These are phyloP conservation scores for Sarcophaga subvicina DNA, from an alignment of 2,888 invertebrate genomes.

Conservation along the genomic window DNA sequence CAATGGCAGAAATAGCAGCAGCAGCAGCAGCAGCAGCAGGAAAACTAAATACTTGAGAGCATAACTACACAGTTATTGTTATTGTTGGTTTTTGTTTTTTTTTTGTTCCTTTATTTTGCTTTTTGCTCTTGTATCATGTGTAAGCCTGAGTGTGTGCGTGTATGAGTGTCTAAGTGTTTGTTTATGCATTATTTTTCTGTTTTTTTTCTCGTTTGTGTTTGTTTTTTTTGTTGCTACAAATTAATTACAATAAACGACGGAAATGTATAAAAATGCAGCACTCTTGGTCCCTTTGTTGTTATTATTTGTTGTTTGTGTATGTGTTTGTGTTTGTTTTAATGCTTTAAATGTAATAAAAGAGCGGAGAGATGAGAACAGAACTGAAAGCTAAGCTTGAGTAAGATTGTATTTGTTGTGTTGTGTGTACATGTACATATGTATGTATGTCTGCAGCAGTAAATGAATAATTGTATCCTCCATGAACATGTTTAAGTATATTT, in stretches of 20 bases:
- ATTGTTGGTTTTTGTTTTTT: background rate
- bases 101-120: background rate
- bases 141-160: background rate
- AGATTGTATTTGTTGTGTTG: background rate
- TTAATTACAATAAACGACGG: conserved; percentile 62
- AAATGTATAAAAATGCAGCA: conserved; percentile 50
- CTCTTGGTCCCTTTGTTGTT: conserved; percentile 1
- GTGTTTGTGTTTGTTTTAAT: conserved; percentile 12
- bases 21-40: background rate
- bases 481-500: conserved; percentile 31
- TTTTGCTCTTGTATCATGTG: background rate
- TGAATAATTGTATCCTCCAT: background rate
- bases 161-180: conserved; percentile 9
- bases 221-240: conserved; percentile 40
- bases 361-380: too few relatives aligned
- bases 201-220: background rate
- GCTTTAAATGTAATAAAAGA: too few relatives aligned
- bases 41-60: background rate
- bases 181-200: conserved; percentile 6
- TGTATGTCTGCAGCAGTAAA: background rate
- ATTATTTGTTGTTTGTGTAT: conserved; percentile 1
- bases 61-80: background rate
- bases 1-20: background rate
- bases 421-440: background rate
- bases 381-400: too few relatives aligned